phyloP scores from a whole-genome alignment of 1,140 invertebrate genomes.

The Periplaneta americana region DNA sequence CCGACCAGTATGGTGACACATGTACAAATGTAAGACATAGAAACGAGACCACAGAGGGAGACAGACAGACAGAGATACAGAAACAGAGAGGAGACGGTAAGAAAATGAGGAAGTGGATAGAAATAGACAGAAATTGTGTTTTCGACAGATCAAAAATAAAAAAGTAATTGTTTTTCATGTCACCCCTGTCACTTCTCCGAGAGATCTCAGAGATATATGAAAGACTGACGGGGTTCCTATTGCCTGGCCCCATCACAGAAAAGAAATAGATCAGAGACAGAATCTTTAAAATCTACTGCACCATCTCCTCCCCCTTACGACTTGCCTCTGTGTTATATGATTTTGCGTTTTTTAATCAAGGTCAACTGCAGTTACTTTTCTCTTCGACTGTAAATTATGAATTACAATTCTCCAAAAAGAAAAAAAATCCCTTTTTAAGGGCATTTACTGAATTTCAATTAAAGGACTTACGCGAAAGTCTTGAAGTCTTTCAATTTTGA shows the following conservation, averaged over 20 bases:
- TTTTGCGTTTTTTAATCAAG: background rate
- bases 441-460: no score
- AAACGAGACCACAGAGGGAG: constrained; percentile 22
- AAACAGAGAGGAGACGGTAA: constrained; percentile 27
- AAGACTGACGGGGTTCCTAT: background rate
- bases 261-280: background rate
- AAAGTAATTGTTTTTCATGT: background rate
- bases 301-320: background rate
- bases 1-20: background rate
- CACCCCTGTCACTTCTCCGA: background rate
- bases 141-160: background rate
- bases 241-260: background rate
- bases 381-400: no score
- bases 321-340: background rate
- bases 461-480: no score
- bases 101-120: background rate
- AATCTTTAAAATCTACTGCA: background rate
- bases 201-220: background rate
- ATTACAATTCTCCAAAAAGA: no score
- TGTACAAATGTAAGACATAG: background rate
- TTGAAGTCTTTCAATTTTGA: no score
- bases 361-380: no score
- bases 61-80: constrained; percentile 31
- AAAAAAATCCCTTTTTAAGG: no score
- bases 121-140: background rate